phyloP scores from a whole-genome alignment of 2,797 vertebrate genomes.

The Poecile montanus region DNA sequence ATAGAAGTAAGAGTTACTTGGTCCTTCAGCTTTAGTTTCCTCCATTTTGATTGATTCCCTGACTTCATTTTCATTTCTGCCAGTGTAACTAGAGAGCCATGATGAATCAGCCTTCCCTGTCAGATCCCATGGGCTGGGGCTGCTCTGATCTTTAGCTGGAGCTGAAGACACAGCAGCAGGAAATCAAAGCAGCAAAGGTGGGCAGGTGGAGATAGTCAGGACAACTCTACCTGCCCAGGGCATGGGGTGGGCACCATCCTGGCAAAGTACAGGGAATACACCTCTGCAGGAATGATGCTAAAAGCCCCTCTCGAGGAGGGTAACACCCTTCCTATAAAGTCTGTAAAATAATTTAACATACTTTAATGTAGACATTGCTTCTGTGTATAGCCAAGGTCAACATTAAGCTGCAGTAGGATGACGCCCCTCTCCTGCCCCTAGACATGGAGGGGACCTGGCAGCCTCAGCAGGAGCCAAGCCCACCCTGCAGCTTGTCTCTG shows the following conservation, averaged over 20 bases:
- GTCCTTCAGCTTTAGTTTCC: not conserved
- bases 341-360: not conserved
- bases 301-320: fast-evolving
- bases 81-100: not conserved
- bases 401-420: not conserved
- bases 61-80: not conserved
- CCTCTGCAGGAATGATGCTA: not conserved
- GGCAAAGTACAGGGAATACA: not conserved
- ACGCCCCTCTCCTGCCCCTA: not conserved
- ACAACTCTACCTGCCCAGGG: not conserved
- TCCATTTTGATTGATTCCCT: not conserved
- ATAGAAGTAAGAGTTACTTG: not conserved
- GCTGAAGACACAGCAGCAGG: not conserved
- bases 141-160: not conserved
- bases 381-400: not conserved
- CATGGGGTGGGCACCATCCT: fast-evolving
- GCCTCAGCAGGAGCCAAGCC: not conserved
- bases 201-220: not conserved
- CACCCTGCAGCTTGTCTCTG: fast-evolving
- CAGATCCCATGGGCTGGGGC: not conserved
- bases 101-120: not conserved
- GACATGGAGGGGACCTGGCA: fast-evolving
- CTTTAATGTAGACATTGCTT: not conserved
- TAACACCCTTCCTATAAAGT: not conserved
- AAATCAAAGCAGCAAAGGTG: not conserved